phyloP scores from a whole-genome alignment of 2,888 invertebrate genomes.

The Trichogramma evanescens region DNA sequence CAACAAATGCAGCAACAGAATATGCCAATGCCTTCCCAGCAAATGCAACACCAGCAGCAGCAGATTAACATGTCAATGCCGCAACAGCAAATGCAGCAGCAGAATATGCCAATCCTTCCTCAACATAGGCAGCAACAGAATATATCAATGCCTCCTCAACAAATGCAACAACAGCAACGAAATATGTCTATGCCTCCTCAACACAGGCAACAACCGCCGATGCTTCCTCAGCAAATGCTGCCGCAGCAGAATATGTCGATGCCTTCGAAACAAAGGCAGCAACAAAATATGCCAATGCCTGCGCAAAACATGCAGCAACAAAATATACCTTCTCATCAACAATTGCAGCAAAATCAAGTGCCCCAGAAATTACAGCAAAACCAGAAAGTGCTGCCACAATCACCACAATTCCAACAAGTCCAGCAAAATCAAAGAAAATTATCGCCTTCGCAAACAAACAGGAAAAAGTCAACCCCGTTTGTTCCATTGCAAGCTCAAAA shows the following conservation, averaged over 20 bases:
- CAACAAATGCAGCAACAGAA: constrained; percentile 18
- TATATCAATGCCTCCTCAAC: background rate
- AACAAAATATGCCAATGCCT: background rate
- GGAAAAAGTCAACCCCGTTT: constrained; percentile 45
- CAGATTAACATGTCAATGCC: constrained; percentile 9
- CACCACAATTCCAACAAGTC: background rate
- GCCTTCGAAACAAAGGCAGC: constrained; percentile 15
- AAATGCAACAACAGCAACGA: constrained; percentile 1
- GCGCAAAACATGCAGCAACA: no score
- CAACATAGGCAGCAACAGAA: constrained; percentile 5
- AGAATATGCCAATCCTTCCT: constrained; percentile 18
- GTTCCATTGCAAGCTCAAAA: constrained; percentile 54
- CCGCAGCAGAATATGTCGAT: constrained; percentile 19
- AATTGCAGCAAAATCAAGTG: background rate
- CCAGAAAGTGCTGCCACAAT: constrained; percentile 14
- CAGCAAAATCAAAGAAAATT: constrained; percentile 9
- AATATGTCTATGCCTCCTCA: no score
- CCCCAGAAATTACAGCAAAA: constrained; percentile 5
- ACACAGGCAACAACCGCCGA: background rate
- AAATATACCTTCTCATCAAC: no score
- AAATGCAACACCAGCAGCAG: constrained; percentile 18
- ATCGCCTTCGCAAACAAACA: background rate
- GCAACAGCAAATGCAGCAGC: constrained; percentile 17
- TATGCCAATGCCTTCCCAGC: background rate
- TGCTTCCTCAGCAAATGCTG: constrained; percentile 14